Percentiles rank a stretch among this genome's conserved stretches.
Conservation (phyloP, 2,797 vertebrate genomes). For the Adrianichthys oophorus region DNA sequence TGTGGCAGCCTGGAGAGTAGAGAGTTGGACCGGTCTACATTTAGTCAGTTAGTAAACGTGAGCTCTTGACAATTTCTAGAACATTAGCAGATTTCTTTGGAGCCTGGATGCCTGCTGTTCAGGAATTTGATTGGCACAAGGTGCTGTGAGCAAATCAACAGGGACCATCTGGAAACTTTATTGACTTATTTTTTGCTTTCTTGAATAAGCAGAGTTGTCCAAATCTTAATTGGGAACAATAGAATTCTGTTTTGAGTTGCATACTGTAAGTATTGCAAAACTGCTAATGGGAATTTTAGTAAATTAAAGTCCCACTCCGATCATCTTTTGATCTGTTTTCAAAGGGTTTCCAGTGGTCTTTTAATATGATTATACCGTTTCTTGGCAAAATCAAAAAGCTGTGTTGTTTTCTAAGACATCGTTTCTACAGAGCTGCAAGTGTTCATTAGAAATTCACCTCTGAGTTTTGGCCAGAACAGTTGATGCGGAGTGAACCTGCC, state of each 20-base stretch:
- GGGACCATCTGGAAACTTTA: constrained; percentile 14
- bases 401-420: too few species aligned
- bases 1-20: constrained; percentile 44
- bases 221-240: neutral
- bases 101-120: constrained; percentile 63
- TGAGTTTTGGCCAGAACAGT: too few species aligned
- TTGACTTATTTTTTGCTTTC: constrained; percentile 1
- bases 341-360: too few species aligned
- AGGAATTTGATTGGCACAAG: constrained; percentile 54
- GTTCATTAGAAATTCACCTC: too few species aligned
- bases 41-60: constrained; percentile 60
- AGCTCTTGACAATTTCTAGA: constrained; percentile 53
- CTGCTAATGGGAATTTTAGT: neutral
- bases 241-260: neutral
- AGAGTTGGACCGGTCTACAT: constrained; percentile 61
- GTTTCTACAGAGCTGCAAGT: too few species aligned
- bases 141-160: constrained; percentile 38
- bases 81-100: constrained; percentile 82
- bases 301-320: too few species aligned
- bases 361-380: too few species aligned
- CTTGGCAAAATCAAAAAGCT: too few species aligned
- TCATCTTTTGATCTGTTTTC: too few species aligned
- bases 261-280: neutral
- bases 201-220: constrained; percentile 1
- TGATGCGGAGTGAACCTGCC: too few species aligned